Evolutionary conservation across 2,888 invertebrate species (phyloP), one percentile per base, ranked within the genome.

Genomic region (Trachelus stipa): DNA sequence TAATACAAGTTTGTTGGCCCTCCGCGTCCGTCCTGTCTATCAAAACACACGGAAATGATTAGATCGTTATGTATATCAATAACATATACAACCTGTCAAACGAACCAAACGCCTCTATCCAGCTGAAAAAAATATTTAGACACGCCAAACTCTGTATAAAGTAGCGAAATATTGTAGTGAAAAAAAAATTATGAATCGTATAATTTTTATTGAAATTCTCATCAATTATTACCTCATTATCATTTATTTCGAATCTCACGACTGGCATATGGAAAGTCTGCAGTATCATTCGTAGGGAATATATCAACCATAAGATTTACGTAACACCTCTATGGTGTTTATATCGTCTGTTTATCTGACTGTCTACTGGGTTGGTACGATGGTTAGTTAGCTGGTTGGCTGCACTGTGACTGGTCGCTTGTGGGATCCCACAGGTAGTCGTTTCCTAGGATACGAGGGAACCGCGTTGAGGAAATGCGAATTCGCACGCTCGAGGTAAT

Each of bases 401-500:
- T 56, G 56, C 23, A 56, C 56, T 56, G 56, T 56, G 56, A 23
- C 56, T 56, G 56, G 56, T 56, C 56, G 56, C 56, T 56, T 6
- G 23, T 56, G 56, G 56, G 56, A 56, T 56, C 56, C 56, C 56
- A 23, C 56, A 56, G 56, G 56, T 56, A 56, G 71, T 34, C 33
- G 34, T 71, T 71, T 71, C 71, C 71, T 31, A 31, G 71, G 71
- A 71, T 71, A 34, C 15, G 34, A 34, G 71, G 56, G 56, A 56
- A 23, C 83, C 79, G 82, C 83, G 85, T 83, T 85, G 85, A 85
- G 88, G 87, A 89, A 90, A 87, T 83, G 87, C 82, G 84, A 84
- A 87, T 90, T 91, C 91, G 88, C 91, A 91, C 91, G 91, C 87
- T 90, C 89, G 85, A 86, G 83, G 87, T 89, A 88, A 90, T 90